Conservation (phyloP, 2,797 vertebrate species). For the Antrozous pallidus region DNA sequence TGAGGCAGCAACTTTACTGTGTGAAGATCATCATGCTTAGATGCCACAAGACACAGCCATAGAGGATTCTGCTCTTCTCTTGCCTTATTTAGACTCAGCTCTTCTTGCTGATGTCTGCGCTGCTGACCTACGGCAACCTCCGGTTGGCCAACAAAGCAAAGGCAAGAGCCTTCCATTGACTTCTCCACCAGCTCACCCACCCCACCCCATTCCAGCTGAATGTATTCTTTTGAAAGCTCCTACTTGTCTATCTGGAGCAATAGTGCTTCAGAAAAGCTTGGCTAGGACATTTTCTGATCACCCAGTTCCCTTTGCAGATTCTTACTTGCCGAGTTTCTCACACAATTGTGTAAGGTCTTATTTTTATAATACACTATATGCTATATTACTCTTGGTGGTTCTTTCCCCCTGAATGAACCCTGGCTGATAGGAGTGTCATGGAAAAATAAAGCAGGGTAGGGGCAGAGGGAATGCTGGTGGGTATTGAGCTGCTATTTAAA, state of each 20-base stretch:
- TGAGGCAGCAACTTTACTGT: fast-evolving
- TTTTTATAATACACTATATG: background rate
- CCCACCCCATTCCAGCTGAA: background rate
- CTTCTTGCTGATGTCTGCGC: background rate
- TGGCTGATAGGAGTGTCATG: background rate
- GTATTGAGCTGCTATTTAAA: background rate
- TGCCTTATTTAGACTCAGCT: background rate
- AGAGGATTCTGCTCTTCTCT: background rate
- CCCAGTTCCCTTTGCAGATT: background rate
- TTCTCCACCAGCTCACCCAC: background rate
- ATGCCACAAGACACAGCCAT: background rate
- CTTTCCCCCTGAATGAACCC: background rate
- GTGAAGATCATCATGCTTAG: too few species aligned
- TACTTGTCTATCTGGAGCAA: too few species aligned
- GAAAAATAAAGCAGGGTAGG: background rate
- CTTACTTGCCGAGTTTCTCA: background rate
- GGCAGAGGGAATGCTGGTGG: background rate
- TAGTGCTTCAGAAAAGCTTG: background rate
- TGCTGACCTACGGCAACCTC: background rate
- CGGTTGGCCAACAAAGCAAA: background rate
- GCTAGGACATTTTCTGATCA: background rate
- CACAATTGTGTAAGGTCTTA: too few species aligned
- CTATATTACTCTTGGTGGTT: too few species aligned
- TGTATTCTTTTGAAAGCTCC: background rate
- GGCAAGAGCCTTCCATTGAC: background rate